These are phyloP conservation scores for Proteles cristata DNA, from an alignment of 2,113 vertebrate species.

Conservation along the genomic window DNA sequence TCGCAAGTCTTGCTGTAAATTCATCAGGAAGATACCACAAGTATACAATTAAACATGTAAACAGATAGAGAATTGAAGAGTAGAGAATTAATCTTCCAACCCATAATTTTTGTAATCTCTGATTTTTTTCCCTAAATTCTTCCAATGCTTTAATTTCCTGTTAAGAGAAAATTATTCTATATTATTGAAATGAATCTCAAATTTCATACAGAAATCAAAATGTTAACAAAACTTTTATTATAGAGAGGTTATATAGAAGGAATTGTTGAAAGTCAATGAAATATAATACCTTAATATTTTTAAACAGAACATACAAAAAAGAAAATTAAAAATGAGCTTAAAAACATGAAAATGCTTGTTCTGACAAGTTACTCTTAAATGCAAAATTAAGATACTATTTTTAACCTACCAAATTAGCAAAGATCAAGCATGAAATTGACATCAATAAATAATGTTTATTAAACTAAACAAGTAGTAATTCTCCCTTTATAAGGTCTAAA, in stretches of 20 bases:
- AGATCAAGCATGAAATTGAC: not conserved
- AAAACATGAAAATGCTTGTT: slow-evolving; percentile 33
- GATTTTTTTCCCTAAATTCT: slow-evolving; percentile 96
- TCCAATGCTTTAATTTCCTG: slow-evolving; percentile 95
- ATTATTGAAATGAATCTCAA: slow-evolving; percentile 69
- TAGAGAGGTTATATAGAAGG: slow-evolving; percentile 17
- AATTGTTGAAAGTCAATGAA: slow-evolving; percentile 36
- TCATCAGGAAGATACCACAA: slow-evolving; percentile 96
- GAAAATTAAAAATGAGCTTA: slow-evolving; percentile 42
- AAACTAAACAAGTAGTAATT: slow-evolving; percentile 45
- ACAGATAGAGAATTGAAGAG: slow-evolving; percentile 92
- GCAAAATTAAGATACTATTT: slow-evolving; percentile 45
- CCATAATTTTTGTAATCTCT: slow-evolving; percentile 96
- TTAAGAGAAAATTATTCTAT: slow-evolving; percentile 75
- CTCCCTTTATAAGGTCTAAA: not conserved
- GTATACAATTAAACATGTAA: slow-evolving; percentile 93
- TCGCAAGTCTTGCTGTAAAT: slow-evolving; percentile 91
- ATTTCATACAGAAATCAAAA: slow-evolving; percentile 59
- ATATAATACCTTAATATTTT: slow-evolving; percentile 18
- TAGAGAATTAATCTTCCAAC: slow-evolving; percentile 95
- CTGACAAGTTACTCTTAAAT: slow-evolving; percentile 43
- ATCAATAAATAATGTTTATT: slow-evolving; percentile 44
- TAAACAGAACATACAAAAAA: slow-evolving; percentile 46
- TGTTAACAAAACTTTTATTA: slow-evolving; percentile 28
- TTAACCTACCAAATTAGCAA: slow-evolving; percentile 46